Evolutionary conservation across 2,797 vertebrate genomes (phyloP), one percentile per base, ranked within the genome.

Genomic region (Channallabes apus): DNA sequence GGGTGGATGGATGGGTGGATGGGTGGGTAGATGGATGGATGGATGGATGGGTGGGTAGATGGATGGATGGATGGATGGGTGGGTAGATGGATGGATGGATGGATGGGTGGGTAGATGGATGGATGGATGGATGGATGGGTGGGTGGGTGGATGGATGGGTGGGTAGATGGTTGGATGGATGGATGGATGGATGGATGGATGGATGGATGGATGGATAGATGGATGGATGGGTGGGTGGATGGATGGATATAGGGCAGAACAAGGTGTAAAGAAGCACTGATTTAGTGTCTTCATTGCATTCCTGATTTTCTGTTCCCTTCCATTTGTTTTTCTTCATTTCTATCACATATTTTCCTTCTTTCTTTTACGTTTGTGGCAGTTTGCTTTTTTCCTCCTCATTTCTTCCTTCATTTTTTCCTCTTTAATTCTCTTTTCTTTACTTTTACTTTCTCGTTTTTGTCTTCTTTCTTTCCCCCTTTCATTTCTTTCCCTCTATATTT

Each of bases 1-100:
- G 17, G 73, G 58, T 77, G 73, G 73, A 76, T 76, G 54, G 54
- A 77, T 59, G 51, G 46, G 29, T 75, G 24, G 46, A 6, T 68
- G 32, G 32, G 2, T 32, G 32, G 32, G 2, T 32, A 2, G 32
- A 2, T 32, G 32, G 32, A 32, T 32, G 32, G 32, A 32, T 32
- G 32, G 32, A 32, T 32, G 32, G 1, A 2, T 32, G 32, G 32
- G 32, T 64, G 24, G 62, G 27, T 64, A 7, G 4, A 1, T 9
- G 24, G 62, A 68, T 68, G 14, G 9, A 15, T 65, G 62, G 62
- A 65, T 27, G n/a, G 24, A 24, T n/a, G 62, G n/a, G 9, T 27
- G 2, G n/a, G 6, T 24, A 32, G 32, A 11, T 20, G 64, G 64
- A 65, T 29, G 65, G 62, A 64, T 64, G 24, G 8, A 65, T 65